Evolutionary conservation across 2,797 vertebrate species (phyloP).

Genomic region (Tinamus major): DNA sequence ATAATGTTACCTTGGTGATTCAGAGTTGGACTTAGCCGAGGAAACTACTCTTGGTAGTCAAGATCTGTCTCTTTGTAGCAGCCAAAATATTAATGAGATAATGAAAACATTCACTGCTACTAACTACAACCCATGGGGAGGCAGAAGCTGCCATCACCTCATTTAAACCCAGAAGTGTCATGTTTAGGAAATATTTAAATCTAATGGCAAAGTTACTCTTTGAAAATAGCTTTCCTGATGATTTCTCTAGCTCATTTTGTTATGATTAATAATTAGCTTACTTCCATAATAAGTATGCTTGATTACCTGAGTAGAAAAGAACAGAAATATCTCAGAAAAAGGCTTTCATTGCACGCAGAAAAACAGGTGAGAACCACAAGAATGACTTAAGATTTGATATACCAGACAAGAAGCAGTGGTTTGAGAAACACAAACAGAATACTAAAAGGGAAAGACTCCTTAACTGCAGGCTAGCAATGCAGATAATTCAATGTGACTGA

Average conservation of each 20-base stretch:
- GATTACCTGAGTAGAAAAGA: not conserved
- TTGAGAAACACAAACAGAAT: not conserved
- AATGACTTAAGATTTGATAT: not conserved
- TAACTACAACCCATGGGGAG: not conserved
- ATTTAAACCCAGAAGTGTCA: not conserved
- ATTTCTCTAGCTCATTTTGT: not conserved
- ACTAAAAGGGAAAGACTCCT: not conserved
- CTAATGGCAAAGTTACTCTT: not conserved
- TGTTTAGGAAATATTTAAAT: constrained; percentile 18
- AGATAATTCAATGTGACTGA: not conserved
- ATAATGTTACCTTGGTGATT: not conserved
- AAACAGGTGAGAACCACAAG: not conserved
- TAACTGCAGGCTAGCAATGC: not conserved
- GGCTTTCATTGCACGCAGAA: not conserved
- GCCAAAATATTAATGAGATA: not conserved
- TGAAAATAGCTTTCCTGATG: not conserved
- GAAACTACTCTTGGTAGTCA: not conserved
- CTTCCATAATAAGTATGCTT: not conserved
- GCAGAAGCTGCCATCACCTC: not conserved
- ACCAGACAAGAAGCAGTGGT: not conserved
- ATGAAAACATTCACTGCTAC: not conserved
- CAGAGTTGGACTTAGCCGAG: not conserved
- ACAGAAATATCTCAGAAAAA: not conserved
- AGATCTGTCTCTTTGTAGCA: not conserved
- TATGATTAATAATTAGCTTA: constrained; percentile 12